Evolutionary conservation across 1,140 invertebrate genomes (phyloP), one percentile per base, ranked within the genome.

Genomic region (Drosophila subobscura): DNA sequence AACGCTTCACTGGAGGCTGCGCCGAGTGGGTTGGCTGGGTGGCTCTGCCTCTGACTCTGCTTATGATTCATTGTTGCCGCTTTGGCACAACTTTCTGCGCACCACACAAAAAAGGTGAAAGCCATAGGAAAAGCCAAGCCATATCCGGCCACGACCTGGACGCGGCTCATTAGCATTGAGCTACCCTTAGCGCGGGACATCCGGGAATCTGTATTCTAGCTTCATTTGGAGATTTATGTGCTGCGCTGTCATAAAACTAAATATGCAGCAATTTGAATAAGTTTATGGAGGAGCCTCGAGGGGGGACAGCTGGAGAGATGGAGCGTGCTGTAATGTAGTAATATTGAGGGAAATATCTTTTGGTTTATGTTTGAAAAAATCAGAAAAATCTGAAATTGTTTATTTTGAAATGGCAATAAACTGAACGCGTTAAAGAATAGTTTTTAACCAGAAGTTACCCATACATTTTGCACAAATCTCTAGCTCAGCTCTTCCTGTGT

Each of bases 101-200:
- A 20, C 25, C 5, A 25, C 50, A 50, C 7, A 33, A 33, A 37
- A 56, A 64, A 84, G 80, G 80, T 85, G 49, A 84, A 50, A 53
- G 27, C 49, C 52, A 7, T 7, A 56, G 2, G 44, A 29, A 50
- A 60, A 55, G 52, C 25, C 42, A 12, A 5, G 33, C 10, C 47
- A 61, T 40, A 25, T 37, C 42, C 40, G 23, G 29, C 23, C 49
- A 49, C 16, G 10, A 45, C 37, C 52, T 41, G 27, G 40, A 61
- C 53, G 46, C 74, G 23, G 52, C 79, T 84, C 79, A 84, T 84
- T 84, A 84, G 76, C 79, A 84, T 84, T 58, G 63, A 84, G 74
- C 58, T 64, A 71, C 72, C 80, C 65, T 61, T 53, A 65, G 16
- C 0, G 16, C 16, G 16, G 16, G 16, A 20, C 16, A 20, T 20